Percentiles rank a stretch among this genome's conserved stretches.
Conservation (phyloP, 2,113 vertebrate species). For the Poeciliopsis retropinna region DNA sequence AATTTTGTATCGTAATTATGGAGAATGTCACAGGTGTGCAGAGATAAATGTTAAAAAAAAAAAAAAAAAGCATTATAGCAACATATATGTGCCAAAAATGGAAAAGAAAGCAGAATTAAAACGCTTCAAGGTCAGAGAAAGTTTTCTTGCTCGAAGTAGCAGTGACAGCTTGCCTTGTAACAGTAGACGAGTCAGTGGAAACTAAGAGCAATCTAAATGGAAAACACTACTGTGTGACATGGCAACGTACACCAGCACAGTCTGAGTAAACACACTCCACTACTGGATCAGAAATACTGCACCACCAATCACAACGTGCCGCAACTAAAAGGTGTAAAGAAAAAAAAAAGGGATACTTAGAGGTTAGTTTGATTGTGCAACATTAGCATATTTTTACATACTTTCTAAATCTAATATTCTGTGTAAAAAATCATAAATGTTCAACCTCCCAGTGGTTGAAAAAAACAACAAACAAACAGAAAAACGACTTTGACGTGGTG, state of each 20-base stretch:
- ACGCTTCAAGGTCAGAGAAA: conserved; percentile 43
- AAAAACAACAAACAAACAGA: too few relatives aligned
- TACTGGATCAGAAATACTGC: conserved; percentile 6
- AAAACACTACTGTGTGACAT: conserved; percentile 49
- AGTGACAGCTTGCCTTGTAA: conserved; percentile 47
- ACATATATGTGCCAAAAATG: background rate
- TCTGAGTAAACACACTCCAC: conserved; percentile 22
- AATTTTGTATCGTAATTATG: background rate
- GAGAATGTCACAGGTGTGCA: conserved; percentile 2
- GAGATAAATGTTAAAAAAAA: background rate
- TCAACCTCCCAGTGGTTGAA: background rate
- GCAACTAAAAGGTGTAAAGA: too few relatives aligned
- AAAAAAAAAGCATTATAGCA: conserved; percentile 11
- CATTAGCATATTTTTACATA: background rate
- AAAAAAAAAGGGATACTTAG: too few relatives aligned
- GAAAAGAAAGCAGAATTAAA: conserved; percentile 3
- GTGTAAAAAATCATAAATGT: background rate
- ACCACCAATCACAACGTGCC: background rate
- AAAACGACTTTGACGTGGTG: background rate
- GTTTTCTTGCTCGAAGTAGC: conserved; percentile 29
- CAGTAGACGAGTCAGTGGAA: conserved; percentile 52
- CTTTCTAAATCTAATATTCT: background rate
- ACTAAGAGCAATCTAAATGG: conserved; percentile 53
- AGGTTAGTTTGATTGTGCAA: too few relatives aligned
- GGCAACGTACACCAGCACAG: conserved; percentile 29